Evolutionary conservation across 2,113 vertebrate species (phyloP).

Genomic region (Sakesphorus luctuosus): DNA sequence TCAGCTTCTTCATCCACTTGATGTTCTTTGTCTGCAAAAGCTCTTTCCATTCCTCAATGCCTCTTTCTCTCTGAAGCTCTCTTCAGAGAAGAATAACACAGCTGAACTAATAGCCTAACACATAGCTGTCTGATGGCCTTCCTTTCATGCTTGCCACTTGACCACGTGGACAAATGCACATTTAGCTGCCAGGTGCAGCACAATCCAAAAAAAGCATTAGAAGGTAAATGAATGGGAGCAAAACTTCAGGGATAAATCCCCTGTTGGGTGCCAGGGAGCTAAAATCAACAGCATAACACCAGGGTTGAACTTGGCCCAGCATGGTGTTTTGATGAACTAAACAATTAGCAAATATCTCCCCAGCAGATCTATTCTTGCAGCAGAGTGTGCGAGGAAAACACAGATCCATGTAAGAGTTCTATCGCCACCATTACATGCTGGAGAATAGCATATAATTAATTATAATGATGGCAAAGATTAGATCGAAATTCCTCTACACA

Average conservation of each 20-base stretch:
- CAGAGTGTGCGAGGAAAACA: slow-evolving; percentile 49
- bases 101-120: background rate
- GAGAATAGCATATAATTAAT: slow-evolving; percentile 79
- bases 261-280: background rate
- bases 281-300: slow-evolving; percentile 10
- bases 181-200: slow-evolving; percentile 7
- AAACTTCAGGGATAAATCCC: background rate
- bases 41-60: background rate
- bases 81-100: background rate
- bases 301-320: slow-evolving; percentile 32
- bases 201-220: slow-evolving; percentile 38
- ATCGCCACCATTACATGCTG: slow-evolving; percentile 60
- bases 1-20: background rate
- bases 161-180: slow-evolving; percentile 28
- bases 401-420: slow-evolving; percentile 65
- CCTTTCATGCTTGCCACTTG: background rate
- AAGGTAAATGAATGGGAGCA: slow-evolving; percentile 5
- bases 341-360: slow-evolving; percentile 77
- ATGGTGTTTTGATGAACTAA: slow-evolving; percentile 73
- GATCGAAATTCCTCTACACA: slow-evolving; percentile 75
- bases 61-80: background rate
- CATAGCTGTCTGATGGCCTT: background rate
- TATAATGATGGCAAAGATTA: slow-evolving; percentile 80
- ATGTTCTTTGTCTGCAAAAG: background rate
- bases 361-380: slow-evolving; percentile 70